Conservation (phyloP, 2,888 invertebrate species). For the Ectobius pallidus region DNA sequence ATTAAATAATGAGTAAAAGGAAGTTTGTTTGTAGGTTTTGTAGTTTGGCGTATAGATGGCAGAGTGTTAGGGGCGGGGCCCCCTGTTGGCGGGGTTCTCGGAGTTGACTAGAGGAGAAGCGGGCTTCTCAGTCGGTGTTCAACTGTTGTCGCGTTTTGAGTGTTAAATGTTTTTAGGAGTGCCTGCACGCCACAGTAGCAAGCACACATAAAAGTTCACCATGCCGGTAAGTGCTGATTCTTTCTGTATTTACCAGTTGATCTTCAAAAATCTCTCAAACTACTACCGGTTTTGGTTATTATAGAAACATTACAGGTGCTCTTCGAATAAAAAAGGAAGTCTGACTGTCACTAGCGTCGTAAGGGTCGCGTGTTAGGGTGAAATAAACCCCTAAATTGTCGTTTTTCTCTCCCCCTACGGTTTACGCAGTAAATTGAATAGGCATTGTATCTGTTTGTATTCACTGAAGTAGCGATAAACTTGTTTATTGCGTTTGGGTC, state of each 20-base stretch:
- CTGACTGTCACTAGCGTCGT: too few relatives aligned
- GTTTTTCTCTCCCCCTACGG: too few relatives aligned
- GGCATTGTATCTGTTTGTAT: too few relatives aligned
- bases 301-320: too few relatives aligned
- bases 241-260: not conserved
- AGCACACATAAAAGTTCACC: not conserved
- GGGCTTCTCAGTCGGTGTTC: constrained; percentile 17
- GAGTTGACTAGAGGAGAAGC: not conserved
- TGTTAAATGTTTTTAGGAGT: not conserved
- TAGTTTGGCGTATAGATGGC: constrained; percentile 16
- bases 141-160: not conserved
- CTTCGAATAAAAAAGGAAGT: too few relatives aligned
- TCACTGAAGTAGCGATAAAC: too few relatives aligned
- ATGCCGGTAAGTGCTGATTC: not conserved
- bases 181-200: not conserved
- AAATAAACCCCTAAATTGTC: too few relatives aligned
- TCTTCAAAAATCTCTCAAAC: too few relatives aligned
- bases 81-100: not conserved
- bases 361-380: too few relatives aligned
- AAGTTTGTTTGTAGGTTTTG: not conserved
- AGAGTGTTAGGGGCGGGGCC: constrained; percentile 26
- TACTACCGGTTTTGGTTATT: too few relatives aligned
- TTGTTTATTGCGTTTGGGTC: too few relatives aligned
- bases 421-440: too few relatives aligned
- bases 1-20: not conserved